Evolutionary conservation across 2,797 vertebrate species (phyloP), one percentile per base, ranked within the genome.

Genomic region (Siniperca scherzeri): DNA sequence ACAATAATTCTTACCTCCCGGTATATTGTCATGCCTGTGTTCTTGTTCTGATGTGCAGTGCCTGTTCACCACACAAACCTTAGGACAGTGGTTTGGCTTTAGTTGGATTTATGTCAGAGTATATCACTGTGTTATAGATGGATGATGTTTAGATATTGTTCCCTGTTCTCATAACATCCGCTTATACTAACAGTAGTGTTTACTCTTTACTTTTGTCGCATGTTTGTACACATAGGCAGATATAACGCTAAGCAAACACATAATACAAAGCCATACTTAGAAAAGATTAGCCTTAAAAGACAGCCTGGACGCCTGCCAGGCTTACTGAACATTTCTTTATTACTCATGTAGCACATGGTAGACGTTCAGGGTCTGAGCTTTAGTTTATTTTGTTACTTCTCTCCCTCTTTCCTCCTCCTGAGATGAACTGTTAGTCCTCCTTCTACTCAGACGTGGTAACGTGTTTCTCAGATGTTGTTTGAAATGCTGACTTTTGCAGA

Each of bases 41-140:
- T 62, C 73, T 85, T 21, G 25, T 86, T 88, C 79, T 27, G 17
- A 90, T 75, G 89, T 92, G 80, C 85, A 87, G 93, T 94, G 92
- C 91, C 92, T 94, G 92, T 91, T 88, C 68, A 93, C 77, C 91
- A 93, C 91, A 89, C 92, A 82, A 87, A 91, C 81, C 87, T 87
- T 79, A 91, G 85, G 78, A 90, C 68, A 27, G 69, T 13, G 79
- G 85, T 89, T 87, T 89, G 87, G 90, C 61, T 87, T 85, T 64
- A 75, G 68, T 57, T 78, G 62, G 80, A 76, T 77, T 86, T 65
- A 33, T 62, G 68, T 85, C 46, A 7, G 22, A 82, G 62, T 88
- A 70, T 82, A 65, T 84, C 66, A 74, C 82, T 76, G 74, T 74
- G 74, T 87, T 59, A 19, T 48, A 70, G 72, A 79, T 55, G 48